Evolutionary conservation across 2,888 invertebrate genomes (phyloP).

Genomic region (Morpho helenor): DNA sequence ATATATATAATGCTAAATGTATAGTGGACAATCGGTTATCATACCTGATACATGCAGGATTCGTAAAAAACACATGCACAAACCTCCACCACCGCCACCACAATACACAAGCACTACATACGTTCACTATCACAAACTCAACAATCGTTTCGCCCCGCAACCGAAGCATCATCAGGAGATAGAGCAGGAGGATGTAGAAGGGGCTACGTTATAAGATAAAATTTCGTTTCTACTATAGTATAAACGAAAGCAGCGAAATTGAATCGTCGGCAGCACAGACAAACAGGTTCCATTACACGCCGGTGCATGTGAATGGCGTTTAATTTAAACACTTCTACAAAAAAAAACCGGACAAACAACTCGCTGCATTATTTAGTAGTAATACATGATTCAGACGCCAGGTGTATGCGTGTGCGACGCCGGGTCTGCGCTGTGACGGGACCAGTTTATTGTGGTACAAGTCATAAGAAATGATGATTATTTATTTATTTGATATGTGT

Average conservation of each 20-base stretch:
- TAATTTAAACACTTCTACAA: conserved; percentile 46
- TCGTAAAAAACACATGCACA: no score
- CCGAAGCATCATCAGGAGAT: no score
- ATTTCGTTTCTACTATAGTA: conserved; percentile 1
- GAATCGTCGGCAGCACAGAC: conserved; percentile 21
- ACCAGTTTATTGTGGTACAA: conserved; percentile 31
- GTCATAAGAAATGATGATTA: conserved; percentile 10
- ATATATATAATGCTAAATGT: no score
- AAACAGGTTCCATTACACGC: conserved; percentile 35
- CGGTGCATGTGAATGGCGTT: conserved; percentile 52
- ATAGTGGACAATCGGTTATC: no score
- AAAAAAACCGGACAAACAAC: conserved; percentile 42
- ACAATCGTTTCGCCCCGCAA: no score
- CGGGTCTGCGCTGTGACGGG: conserved; percentile 26
- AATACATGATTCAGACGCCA: conserved; percentile 43
- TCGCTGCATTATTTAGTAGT: conserved; percentile 41
- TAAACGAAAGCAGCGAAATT: conserved; percentile 22
- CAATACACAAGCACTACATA: no score
- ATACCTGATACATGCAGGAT: no score
- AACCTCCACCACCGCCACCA: no score
- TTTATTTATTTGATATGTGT: background rate
- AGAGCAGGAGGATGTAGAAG: no score
- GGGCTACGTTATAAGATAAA: no score
- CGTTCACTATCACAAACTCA: no score
- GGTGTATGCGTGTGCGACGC: conserved; percentile 38